Conservation (phyloP, 1,140 invertebrate genomes). For the Varroa destructor region DNA sequence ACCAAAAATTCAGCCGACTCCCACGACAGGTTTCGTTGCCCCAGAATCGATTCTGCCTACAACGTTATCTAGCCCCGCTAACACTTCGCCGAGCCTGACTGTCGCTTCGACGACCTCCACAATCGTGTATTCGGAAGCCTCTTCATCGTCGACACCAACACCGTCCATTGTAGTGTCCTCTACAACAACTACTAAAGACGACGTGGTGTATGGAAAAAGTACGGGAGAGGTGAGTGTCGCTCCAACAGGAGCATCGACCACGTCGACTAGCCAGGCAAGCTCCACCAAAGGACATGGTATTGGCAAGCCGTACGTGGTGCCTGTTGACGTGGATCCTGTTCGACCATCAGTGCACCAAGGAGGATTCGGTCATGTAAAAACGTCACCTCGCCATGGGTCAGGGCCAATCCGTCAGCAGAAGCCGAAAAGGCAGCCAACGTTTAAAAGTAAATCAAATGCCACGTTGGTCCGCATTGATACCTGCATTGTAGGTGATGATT, state of each 20-base stretch:
- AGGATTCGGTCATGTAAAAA: not conserved
- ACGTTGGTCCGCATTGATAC: slow-evolving; percentile 61
- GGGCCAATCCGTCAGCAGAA: slow-evolving; percentile 3
- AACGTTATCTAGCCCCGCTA: not conserved
- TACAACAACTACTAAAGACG: slow-evolving; percentile 27
- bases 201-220: not conserved
- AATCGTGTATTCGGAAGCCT: slow-evolving; percentile 23
- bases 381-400: slow-evolving; percentile 11
- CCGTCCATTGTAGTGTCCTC: slow-evolving; percentile 5
- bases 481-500: slow-evolving; percentile 80
- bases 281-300: slow-evolving; percentile 22
- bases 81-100: not conserved
- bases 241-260: slow-evolving; percentile 17
- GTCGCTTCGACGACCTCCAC: not conserved
- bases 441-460: slow-evolving; percentile 33
- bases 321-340: slow-evolving; percentile 34
- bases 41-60: not conserved
- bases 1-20: not conserved
- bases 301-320: slow-evolving; percentile 32
- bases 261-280: not conserved
- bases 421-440: slow-evolving; percentile 32
- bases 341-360: slow-evolving; percentile 29
- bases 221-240: no score
- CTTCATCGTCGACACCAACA: slow-evolving; percentile 9
- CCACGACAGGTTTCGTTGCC: not conserved